A percentile compares a stretch with the other conserved stretches of the same genome.
Evolutionary conservation across 2,797 vertebrate genomes (phyloP).

Genomic region (Ctenochaetus hawaiiensis): DNA sequence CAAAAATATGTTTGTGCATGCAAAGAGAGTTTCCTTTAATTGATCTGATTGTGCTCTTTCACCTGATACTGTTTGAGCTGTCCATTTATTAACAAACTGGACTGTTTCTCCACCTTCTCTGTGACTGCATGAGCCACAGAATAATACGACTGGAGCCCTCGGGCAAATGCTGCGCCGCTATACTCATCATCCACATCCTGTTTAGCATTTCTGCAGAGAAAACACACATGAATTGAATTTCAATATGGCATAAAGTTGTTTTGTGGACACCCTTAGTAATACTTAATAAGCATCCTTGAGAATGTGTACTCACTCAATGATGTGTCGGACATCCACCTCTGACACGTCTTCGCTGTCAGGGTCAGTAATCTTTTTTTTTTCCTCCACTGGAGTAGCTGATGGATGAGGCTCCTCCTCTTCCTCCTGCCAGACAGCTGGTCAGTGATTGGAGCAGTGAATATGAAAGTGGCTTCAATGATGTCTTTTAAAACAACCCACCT

Average conservation of each 20-base stretch:
- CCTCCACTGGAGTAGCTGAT: constrained; percentile 82
- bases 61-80: constrained; percentile 99
- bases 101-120: constrained; percentile 95
- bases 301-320: constrained; percentile 89
- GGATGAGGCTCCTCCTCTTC: constrained; percentile 89
- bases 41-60: constrained; percentile 15
- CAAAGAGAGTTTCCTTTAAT: background rate
- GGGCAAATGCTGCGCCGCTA: constrained; percentile 87
- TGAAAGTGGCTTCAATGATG: constrained; percentile 12
- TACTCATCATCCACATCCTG: constrained; percentile 97
- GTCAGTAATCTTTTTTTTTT: constrained; percentile 94
- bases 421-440: constrained; percentile 67
- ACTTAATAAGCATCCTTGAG: background rate
- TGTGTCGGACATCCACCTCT: constrained; percentile 91
- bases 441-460: constrained; percentile 16
- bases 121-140: constrained; percentile 96
- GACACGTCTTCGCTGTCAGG: constrained; percentile 94
- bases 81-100: constrained; percentile 93
- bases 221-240: background rate
- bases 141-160: constrained; percentile 95
- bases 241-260: background rate
- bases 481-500: constrained; percentile 57
- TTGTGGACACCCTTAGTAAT: background rate
- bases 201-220: constrained; percentile 88
- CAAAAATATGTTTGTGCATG: background rate